Conservation (phyloP, 2,888 invertebrate genomes). For the Pherbina coryleti region DNA sequence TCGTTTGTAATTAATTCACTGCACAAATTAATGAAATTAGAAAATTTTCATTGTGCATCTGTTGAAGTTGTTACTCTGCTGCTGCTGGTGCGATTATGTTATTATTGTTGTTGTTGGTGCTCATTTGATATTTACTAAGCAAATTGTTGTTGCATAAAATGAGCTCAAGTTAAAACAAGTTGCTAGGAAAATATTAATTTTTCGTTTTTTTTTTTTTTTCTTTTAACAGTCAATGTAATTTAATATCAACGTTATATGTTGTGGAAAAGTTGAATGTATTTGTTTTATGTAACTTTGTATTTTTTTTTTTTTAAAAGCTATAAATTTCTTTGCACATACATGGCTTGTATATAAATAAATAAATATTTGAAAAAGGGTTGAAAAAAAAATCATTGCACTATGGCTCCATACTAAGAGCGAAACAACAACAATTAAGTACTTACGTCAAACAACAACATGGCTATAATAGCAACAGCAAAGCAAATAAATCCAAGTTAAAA, state of each 20-base stretch:
- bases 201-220: background rate
- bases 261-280: too few relatives aligned
- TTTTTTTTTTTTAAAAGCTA: too few relatives aligned
- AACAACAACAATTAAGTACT: too few relatives aligned
- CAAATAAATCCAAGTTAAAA: background rate
- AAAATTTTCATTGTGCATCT: conserved; percentile 10
- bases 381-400: too few relatives aligned
- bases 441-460: too few relatives aligned
- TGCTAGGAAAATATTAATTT: background rate
- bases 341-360: too few relatives aligned
- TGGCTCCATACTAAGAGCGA: too few relatives aligned
- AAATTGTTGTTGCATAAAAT: background rate
- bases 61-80: background rate
- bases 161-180: background rate
- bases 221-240: conserved; percentile 7
- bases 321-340: too few relatives aligned
- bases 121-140: background rate
- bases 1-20: conserved; percentile 46
- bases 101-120: background rate
- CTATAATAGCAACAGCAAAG: background rate
- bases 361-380: too few relatives aligned
- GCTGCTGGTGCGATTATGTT: background rate
- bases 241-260: background rate
- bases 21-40: conserved; percentile 39
- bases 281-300: too few relatives aligned